Evolutionary conservation across 2,888 invertebrate genomes (phyloP), one percentile per base, ranked within the genome.

Genomic region (Tiliacea aurago): DNA sequence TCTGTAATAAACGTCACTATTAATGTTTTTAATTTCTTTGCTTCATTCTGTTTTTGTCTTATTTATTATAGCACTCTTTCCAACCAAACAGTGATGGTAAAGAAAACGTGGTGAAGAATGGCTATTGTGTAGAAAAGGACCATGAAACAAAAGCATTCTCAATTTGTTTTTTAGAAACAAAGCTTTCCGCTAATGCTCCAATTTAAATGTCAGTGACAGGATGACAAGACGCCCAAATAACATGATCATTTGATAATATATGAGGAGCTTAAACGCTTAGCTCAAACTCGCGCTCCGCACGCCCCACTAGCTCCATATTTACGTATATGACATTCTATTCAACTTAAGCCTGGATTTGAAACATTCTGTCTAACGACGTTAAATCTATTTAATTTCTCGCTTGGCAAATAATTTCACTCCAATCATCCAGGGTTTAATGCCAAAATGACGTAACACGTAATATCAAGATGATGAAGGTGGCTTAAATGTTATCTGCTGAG

Each of bases 1-100:
- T 77, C 80, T 91, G 90, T 90, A 66, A 84, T 78, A 80, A 79
- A 83, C 59, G 64, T 63, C 67, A 55, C 72, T 45, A 64, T 76
- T 76, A 72, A 73, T 73, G 69, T 47, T 70, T 47, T 73, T 74
- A 84, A 84, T 82, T 84, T 70, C 51, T 70, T 83, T 71, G 70
- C 69, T 70, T 70, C n/a, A 43, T 69, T 77, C 55, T 71, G 67
- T 61, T 58, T n/a, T 37, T 6, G 9, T 33, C 18, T 78, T 62
- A 49, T 59, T 70, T 76, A 77, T 37, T 37, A 37, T 2, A 37
- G 37, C 37, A 37, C 37, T 37, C 0, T 37, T 37, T 37, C 4
- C 37, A 37, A 37, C 37, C 37, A 28, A 28, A 28, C 2, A 28
- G 28, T 28, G 37, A 64, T 45, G 33, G 13, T 47, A 43, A 37